A percentile compares a stretch with the other conserved stretches of the same genome.
These are phyloP conservation scores for Ophonus ardosiacus DNA, from an alignment of 2,888 invertebrate species.

Conservation along the genomic window DNA sequence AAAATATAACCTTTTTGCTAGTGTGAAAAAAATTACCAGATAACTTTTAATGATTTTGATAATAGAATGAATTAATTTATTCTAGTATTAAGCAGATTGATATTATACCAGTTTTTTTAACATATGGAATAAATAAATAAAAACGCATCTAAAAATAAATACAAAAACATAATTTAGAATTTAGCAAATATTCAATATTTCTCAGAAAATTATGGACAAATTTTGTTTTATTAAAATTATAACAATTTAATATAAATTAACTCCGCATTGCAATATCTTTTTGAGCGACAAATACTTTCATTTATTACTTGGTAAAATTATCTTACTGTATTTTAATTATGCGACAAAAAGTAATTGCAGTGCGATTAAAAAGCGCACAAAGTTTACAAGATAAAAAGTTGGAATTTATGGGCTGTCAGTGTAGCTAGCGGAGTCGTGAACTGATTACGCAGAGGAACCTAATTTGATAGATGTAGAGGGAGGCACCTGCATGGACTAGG, in stretches of 20 bases:
- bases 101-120: not conserved
- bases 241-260: slow-evolving; percentile 33
- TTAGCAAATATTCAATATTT: too few relatives aligned
- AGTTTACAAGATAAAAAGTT: slow-evolving; percentile 43
- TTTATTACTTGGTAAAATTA: slow-evolving; percentile 32
- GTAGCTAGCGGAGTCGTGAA: slow-evolving; percentile 24
- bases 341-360: slow-evolving; percentile 38
- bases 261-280: slow-evolving; percentile 9
- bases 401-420: slow-evolving; percentile 16
- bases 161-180: not conserved
- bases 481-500: slow-evolving; percentile 13
- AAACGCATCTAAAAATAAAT: not conserved
- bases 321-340: slow-evolving; percentile 39
- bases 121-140: not conserved
- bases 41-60: not conserved
- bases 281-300: slow-evolving; percentile 45
- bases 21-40: not conserved
- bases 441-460: slow-evolving; percentile 18
- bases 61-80: not conserved
- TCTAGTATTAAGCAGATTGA: not conserved
- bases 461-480: slow-evolving; percentile 33
- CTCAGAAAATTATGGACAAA: too few relatives aligned
- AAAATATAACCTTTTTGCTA: not conserved
- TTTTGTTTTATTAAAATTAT: not conserved
- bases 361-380: slow-evolving; percentile 30